Base-by-base conservation (phyloP, 1,140 invertebrate species). In the Tetramorium parvispinum region DNA sequence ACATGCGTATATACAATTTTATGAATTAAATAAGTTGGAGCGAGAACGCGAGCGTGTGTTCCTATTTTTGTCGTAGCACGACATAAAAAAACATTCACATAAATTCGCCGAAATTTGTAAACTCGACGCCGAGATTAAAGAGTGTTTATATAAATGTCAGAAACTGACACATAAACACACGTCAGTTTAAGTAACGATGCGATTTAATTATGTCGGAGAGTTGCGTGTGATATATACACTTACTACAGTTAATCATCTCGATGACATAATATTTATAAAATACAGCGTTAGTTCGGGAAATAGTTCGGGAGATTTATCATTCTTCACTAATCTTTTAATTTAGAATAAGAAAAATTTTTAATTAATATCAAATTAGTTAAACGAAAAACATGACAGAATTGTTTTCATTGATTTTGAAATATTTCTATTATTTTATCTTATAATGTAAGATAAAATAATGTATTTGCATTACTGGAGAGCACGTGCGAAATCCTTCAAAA, bases 291-390 rank as follows among this genome's bases (percentile, higher is more conserved):
- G 4, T 11, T 21, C 10, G 10, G n/a, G 0, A 55, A 53, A 53
- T n/a, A n/a, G n/a, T n/a, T n/a, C n/a, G n/a, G 6, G 7, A 21
- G 11, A 16, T 53, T 27, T 55, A n/a, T 13, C 10, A n/a, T 53
- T 73, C 32, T 0, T 49, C 24, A 21, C 32, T 37, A 32, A 18
- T 8, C n/a, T 53, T 53, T 18, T 3, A 11, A 0, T 32, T 71
- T n/a, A 71, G 51, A 21, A 21, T 53, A 49, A 73, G 24, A 27
- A 73, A 5, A 73, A 5, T 73, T 21, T 73, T 37, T 11, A 51
- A 73, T 71, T 10, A 11, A 18, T 27, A 18, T 71, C 10, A 43
- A 8, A 73, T 73, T n/a, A 75, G 37, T 53, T 55, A 53, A 75
- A 6, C 11, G 4, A 21, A 55, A n/a, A 37, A 32, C 3, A 5